Base-by-base conservation (phyloP, 2,797 vertebrate species). In the Thalassophryne amazonica region DNA sequence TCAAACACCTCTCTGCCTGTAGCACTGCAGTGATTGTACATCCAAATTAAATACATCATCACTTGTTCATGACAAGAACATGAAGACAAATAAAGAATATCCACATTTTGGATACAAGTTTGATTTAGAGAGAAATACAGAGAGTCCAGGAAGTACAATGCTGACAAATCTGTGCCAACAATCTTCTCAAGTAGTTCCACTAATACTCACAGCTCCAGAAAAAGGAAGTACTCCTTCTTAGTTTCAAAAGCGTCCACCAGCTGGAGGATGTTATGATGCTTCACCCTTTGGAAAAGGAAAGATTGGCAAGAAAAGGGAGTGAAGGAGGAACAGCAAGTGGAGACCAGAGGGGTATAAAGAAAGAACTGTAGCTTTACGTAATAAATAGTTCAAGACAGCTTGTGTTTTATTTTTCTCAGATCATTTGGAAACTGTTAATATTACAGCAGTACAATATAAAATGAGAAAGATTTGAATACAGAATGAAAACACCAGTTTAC, bases 1-100 rank as follows among this genome's bases (percentile, higher is more conserved):
- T 98, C 97, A 55, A 99, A 98, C 66, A 99, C 97, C 83, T 98
- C 97, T 68, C 97, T 92, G 72, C 96, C 97, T 5, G 96, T 98
- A 69, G 96, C 97, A 10, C 96, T 98, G 83, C 52, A 62, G 45
- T 73, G 34, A 70, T 24, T 59, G 74, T 71, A 76, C 45, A 50
- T 16, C 10, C 16, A 34, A 11, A 52, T 47, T 9, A 21, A 46
- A 23, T 5, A 47, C 7, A 6, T 11, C n/a, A 8, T 59, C 31
- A 38, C 16, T 51, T 46, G 41, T 25, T 29, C 18, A 46, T 36
- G 22, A 30, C 11, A 28, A 23, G 8, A 39, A 13, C 18, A 9
- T n/a, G 15, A 4, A n/a, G n/a, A n/a, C n/a, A n/a, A n/a, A n/a
- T n/a, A n/a, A 29, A 51, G 35, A 18, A 57, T 3, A 11, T 17